Evolutionary conservation across 2,113 vertebrate genomes (phyloP).

Genomic region (Colossoma macropomum): DNA sequence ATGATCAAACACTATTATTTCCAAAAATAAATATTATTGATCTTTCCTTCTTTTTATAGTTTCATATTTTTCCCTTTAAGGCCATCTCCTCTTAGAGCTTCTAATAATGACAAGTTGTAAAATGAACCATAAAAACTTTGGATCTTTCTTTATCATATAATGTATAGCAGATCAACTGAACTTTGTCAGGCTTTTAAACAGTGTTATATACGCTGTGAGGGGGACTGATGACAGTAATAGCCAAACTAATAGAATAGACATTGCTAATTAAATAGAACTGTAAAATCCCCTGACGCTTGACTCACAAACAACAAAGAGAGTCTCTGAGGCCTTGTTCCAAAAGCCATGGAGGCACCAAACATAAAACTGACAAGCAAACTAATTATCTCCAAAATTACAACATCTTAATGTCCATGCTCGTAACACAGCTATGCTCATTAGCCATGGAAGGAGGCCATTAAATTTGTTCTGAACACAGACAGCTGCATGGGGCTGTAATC

Average conservation of each 20-base stretch:
- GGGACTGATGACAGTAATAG: slow-evolving; percentile 27
- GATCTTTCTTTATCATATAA: too few relatives aligned
- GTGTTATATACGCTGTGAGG: not conserved
- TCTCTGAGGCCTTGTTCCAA: slow-evolving; percentile 72
- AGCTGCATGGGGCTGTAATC: slow-evolving; percentile 54
- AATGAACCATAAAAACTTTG: not conserved
- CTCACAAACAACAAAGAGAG: slow-evolving; percentile 58
- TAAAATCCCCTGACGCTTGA: slow-evolving; percentile 33
- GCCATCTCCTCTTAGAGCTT: not conserved
- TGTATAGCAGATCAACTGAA: not conserved
- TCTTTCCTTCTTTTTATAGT: not conserved
- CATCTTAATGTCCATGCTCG: slow-evolving; percentile 77
- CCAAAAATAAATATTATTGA: not conserved
- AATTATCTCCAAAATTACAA: slow-evolving; percentile 83
- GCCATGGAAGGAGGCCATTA: slow-evolving; percentile 54
- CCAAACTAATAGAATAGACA: slow-evolving; percentile 36
- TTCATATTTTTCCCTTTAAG: too few relatives aligned
- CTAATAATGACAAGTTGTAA: not conserved
- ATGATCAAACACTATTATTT: not conserved
- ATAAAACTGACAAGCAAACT: slow-evolving; percentile 83
- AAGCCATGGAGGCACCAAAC: slow-evolving; percentile 71
- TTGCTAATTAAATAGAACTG: slow-evolving; percentile 43
- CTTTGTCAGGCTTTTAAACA: slow-evolving; percentile 9
- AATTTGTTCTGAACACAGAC: slow-evolving; percentile 52
- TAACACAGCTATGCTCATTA: slow-evolving; percentile 66